phyloP scores from a whole-genome alignment of 2,113 vertebrate genomes.

The Oplegnathus fasciatus region DNA sequence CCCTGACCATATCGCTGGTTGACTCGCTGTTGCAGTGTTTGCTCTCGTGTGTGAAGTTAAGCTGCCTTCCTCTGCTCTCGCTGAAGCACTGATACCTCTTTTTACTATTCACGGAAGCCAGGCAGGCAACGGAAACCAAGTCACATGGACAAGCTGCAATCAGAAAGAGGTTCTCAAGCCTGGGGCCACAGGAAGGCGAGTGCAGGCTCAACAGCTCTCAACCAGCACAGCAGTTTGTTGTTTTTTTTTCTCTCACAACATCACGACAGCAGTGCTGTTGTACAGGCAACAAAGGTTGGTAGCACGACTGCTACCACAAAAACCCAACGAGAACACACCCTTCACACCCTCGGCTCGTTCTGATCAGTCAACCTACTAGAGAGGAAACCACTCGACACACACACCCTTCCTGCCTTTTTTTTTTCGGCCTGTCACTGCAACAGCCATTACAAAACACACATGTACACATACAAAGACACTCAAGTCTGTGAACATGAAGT shows the following conservation, averaged over 20 bases:
- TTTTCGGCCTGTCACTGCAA: constrained; percentile 57
- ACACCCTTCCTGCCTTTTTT: constrained; percentile 85
- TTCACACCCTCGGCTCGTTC: constrained; percentile 71
- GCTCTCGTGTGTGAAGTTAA: constrained; percentile 38
- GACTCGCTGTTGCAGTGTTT: constrained; percentile 44
- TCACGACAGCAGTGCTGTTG: not conserved
- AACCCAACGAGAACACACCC: constrained; percentile 79
- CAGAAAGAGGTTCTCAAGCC: constrained; percentile 68
- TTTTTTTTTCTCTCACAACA: constrained; percentile 1
- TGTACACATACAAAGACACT: not conserved
- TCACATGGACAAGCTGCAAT: constrained; percentile 85
- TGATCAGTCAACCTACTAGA: constrained; percentile 76
- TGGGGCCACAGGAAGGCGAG: constrained; percentile 66
- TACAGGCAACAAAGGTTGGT: constrained; percentile 11
- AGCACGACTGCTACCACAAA: constrained; percentile 70
- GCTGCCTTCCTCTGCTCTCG: constrained; percentile 47
- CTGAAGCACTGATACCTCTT: constrained; percentile 49
- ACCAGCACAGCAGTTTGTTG: constrained; percentile 2
- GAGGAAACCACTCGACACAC: constrained; percentile 85
- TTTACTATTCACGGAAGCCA: constrained; percentile 84
- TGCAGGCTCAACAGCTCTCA: constrained; percentile 49
- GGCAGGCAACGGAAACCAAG: constrained; percentile 83
- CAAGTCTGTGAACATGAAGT: not conserved
- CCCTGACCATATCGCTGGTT: constrained; percentile 80
- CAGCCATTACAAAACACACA: constrained; percentile 19